Conservation (phyloP, 2,797 vertebrate species). For the Acrossocheilus fasciatus region DNA sequence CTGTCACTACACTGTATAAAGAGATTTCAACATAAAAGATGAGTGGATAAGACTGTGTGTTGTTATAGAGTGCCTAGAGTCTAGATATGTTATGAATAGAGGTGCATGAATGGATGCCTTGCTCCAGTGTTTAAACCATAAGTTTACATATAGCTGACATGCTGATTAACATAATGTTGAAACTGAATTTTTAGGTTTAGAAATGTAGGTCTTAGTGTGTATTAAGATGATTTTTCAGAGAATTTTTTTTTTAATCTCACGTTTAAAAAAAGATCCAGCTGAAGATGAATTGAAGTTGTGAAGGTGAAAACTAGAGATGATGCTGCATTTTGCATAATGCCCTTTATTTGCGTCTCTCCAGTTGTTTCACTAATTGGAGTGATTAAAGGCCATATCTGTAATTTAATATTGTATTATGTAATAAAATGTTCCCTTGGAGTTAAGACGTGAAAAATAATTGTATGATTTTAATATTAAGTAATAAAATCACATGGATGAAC, state of each 20-base stretch:
- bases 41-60: not conserved
- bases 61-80: not conserved
- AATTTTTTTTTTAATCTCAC: not conserved
- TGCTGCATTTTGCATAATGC: not conserved
- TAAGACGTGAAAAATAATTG: constrained; percentile 44
- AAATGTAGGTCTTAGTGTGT: not conserved
- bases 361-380: constrained; percentile 33
- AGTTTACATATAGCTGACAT: not conserved
- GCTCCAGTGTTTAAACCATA: not conserved
- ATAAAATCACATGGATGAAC: not conserved
- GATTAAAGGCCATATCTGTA: constrained; percentile 46
- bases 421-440: constrained; percentile 52
- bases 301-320: constrained; percentile 9
- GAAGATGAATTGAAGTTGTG: not conserved
- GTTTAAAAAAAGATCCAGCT: not conserved
- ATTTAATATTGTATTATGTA: constrained; percentile 57
- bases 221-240: not conserved
- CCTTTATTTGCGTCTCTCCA: not conserved
- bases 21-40: constrained; percentile 22
- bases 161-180: not conserved
- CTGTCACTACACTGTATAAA: constrained; percentile 24
- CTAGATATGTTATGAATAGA: not conserved
- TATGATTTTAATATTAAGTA: constrained; percentile 46
- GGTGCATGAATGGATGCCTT: constrained; percentile 4
- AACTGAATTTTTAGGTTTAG: not conserved